Base-by-base conservation (phyloP, 2,113 vertebrate genomes). In the Chamaea fasciata region DNA sequence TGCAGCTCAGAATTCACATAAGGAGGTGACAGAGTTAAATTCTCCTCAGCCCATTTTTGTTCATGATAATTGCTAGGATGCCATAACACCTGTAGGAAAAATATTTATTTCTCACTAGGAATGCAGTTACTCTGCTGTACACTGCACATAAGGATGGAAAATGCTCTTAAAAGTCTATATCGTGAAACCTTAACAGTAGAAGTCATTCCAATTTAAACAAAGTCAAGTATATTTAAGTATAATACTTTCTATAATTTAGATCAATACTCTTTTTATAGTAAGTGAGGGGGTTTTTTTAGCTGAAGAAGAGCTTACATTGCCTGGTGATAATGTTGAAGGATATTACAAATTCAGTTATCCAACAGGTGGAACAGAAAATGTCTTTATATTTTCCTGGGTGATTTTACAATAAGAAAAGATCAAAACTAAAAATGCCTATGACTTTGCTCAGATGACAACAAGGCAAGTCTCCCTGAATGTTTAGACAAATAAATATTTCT, bases 51-150 rank as follows among this genome's bases (percentile, higher is more conserved):
- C 49, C 2, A 0, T 87, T 96, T 92, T 80, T 94, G 83, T 79
- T 95, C 65, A 90, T 74, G 81, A 70, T 97, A 96, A 96, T 95
- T 97, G 67, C 76, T 69, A 63, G 1, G 6, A 60, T 64, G 39
- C 53, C 90, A 81, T 62, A 94, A 89, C 69, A 92, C n/a, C 82
- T 89, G 71, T 85, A 63, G 47, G 80, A 95, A 15, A 42, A 59
- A 23, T 46, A 33, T 59, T 64, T 80, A 1, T 90, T 80, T 89
- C 82, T 94, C 26, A 2, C 52, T 42, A 92, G 52, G 37, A 96
- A 83, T n/a, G 30, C 31, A 89, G 85, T 88, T 95, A 83, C 46
- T 85, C 60, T 57, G 63, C 41, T 83, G 47, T 41, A 74, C 56
- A 8, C 84, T 89, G 77, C 62, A 91, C 7, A 41, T 42, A 76